A percentile compares a stretch with the other conserved stretches of the same genome.
Conservation (phyloP, 2,888 invertebrate genomes). For the Gari tellinella region DNA sequence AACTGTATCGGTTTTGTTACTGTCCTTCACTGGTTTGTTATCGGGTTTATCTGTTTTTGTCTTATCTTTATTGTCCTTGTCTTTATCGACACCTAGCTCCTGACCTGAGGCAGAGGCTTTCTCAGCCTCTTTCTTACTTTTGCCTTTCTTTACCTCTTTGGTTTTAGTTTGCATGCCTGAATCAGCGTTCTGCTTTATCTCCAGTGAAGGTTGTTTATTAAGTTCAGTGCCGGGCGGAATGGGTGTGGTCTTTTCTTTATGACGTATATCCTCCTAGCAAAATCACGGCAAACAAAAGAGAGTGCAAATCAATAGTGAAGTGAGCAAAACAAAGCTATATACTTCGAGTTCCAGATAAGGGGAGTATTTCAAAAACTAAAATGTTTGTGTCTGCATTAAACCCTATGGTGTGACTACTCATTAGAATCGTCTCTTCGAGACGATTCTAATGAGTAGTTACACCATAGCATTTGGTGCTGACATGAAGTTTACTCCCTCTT, state of each 20-base stretch:
- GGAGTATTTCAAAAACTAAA: too few relatives aligned
- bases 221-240: constrained; percentile 56
- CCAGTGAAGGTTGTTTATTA: constrained; percentile 51
- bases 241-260: constrained; percentile 55
- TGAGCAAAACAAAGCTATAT: neutral
- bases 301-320: constrained; percentile 2
- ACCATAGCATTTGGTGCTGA: too few relatives aligned
- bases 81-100: neutral
- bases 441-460: too few relatives aligned
- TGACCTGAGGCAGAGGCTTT: neutral
- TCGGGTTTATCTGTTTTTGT: neutral
- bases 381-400: too few relatives aligned
- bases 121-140: neutral
- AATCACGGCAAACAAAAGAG: constrained; percentile 37
- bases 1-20: too few relatives aligned
- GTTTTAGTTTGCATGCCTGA: constrained; percentile 11
- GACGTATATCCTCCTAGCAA: constrained; percentile 53
- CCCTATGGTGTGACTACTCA: too few relatives aligned
- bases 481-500: too few relatives aligned
- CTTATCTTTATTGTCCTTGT: neutral
- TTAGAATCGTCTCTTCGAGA: too few relatives aligned
- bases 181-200: constrained; percentile 44
- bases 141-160: constrained; percentile 38
- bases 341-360: too few relatives aligned
- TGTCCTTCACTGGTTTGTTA: neutral